Percentiles rank a stretch among this genome's conserved stretches.
Conservation (phyloP, 2,797 vertebrate genomes). For the Bradypus variegatus region DNA sequence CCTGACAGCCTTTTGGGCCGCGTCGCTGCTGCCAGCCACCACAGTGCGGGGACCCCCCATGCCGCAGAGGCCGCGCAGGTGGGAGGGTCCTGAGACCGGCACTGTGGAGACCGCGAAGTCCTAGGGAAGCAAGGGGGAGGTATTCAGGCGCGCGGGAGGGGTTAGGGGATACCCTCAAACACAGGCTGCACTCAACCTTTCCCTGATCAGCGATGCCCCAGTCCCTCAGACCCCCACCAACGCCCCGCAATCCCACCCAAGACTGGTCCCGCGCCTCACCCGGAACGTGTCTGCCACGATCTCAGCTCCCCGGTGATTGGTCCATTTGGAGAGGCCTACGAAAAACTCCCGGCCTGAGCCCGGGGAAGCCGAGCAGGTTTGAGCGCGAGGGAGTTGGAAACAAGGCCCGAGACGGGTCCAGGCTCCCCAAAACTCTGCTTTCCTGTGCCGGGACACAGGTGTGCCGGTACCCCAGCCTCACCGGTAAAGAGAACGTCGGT, state of each 20-base stretch:
- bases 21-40: conserved; percentile 81
- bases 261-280: conserved; percentile 70
- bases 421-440: background rate
- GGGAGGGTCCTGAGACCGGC: conserved; percentile 79
- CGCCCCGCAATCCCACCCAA: background rate
- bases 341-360: conserved; percentile 86
- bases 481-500: conserved; percentile 89
- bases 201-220: background rate
- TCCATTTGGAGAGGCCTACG: conserved; percentile 89
- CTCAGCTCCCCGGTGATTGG: conserved; percentile 87
- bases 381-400: background rate
- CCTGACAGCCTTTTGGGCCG: conserved; percentile 84
- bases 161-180: background rate
- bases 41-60: conserved; percentile 90
- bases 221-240: background rate
- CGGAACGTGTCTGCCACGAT: conserved; percentile 87
- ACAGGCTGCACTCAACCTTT: background rate
- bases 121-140: conserved; percentile 61
- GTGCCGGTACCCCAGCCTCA: conserved; percentile 28
- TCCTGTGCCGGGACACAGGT: background rate
- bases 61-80: conserved; percentile 88
- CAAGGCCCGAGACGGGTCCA: background rate
- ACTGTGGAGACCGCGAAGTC: conserved; percentile 91
- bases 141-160: background rate
- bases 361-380: background rate